Conservation (phyloP, 2,888 invertebrate genomes). For the Pachymerium ferrugineum region DNA sequence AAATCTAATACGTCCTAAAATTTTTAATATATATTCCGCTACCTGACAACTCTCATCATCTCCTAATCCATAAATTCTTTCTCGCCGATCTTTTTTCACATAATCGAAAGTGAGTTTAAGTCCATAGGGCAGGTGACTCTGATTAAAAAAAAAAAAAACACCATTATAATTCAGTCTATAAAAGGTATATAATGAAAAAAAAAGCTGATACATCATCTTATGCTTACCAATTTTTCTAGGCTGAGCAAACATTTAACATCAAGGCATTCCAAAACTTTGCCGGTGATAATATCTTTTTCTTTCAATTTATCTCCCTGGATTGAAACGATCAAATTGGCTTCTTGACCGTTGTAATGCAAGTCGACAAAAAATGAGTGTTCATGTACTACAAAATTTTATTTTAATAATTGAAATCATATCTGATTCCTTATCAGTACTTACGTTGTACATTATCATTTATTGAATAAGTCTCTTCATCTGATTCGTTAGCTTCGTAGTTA, state of each 20-base stretch:
- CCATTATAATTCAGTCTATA: not conserved
- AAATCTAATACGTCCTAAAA: not conserved
- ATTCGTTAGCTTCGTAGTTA: too few species aligned
- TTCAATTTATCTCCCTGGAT: not conserved
- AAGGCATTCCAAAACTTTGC: not conserved
- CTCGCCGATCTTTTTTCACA: conserved; percentile 31
- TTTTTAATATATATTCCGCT: not conserved
- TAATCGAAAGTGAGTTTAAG: conserved; percentile 34
- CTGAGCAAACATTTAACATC: not conserved
- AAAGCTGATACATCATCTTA: not conserved
- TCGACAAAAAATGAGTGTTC: not conserved
- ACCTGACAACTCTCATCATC: conserved; percentile 33
- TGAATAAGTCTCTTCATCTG: too few species aligned
- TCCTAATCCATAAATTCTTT: conserved; percentile 33
- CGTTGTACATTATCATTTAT: too few species aligned
- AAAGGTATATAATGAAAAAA: not conserved
- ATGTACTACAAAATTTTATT: not conserved
- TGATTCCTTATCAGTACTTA: too few species aligned
- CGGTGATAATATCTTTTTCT: not conserved
- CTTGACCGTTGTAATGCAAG: not conserved
- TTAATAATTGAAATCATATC: too few species aligned
- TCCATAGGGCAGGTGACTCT: not conserved
- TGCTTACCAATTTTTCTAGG: conserved; percentile 1
- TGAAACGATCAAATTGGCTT: not conserved
- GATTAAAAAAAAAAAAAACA: not conserved